Percentiles rank a stretch among this genome's conserved stretches.
Conservation (phyloP, 1,140 invertebrate species). For the Drosophila repleta region DNA sequence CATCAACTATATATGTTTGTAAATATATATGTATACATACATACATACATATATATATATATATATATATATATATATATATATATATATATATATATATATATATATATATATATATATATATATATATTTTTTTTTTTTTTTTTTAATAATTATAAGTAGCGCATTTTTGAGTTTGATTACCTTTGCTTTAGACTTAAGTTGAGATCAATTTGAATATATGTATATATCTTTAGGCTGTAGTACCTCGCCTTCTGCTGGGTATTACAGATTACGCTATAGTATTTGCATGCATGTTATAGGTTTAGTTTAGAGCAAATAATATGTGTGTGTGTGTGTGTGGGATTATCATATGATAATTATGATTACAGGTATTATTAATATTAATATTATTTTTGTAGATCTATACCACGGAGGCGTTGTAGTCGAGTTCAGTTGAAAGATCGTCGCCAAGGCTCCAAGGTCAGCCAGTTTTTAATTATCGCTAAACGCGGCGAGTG, state of each 20-base stretch:
- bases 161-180: slow-evolving; percentile 20
- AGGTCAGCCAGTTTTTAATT: slow-evolving; percentile 42
- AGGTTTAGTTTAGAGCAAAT: slow-evolving; percentile 1
- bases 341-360: slow-evolving; percentile 5
- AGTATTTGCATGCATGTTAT: slow-evolving; percentile 2
- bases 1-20: background rate
- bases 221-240: slow-evolving; percentile 10
- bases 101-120: background rate
- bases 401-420: slow-evolving; percentile 1
- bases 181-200: slow-evolving; percentile 42
- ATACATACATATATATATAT: background rate
- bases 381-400: background rate
- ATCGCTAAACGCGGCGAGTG: slow-evolving; percentile 49
- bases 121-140: background rate
- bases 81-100: background rate
- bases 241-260: background rate
- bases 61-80: background rate
- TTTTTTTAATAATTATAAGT: slow-evolving; percentile 6
- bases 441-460: background rate
- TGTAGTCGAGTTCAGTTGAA: slow-evolving; percentile 1
- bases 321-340: slow-evolving; percentile 3
- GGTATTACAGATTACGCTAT: slow-evolving; percentile 1
- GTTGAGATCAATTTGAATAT: slow-evolving; percentile 75
- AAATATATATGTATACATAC: no score
- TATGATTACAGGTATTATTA: background rate